These are phyloP conservation scores for Agrotis clavis DNA, from an alignment of 2,888 invertebrate genomes.

Conservation along the genomic window DNA sequence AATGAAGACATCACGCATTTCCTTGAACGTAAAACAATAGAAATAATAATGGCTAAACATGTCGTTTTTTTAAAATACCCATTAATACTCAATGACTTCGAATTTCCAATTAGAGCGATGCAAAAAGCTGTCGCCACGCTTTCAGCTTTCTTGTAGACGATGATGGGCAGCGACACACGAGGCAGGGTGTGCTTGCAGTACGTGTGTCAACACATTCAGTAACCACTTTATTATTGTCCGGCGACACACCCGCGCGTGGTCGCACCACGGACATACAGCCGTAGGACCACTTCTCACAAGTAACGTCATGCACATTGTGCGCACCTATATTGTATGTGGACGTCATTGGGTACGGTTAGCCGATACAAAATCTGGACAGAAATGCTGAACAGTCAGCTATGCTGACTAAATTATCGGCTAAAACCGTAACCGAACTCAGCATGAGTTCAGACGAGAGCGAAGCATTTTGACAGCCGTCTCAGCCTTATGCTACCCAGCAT, in stretches of 20 bases:
- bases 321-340: no score
- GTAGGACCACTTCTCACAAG: conserved; percentile 12
- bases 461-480: no score
- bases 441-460: no score
- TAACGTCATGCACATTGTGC: no score
- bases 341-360: no score
- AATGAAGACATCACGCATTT: conserved; percentile 18
- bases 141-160: conserved; percentile 16
- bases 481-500: no score
- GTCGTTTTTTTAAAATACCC: not conserved
- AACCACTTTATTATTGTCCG: conserved; percentile 47
- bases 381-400: no score
- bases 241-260: not conserved
- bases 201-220: conserved; percentile 24
- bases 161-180: not conserved
- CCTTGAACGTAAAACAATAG: not conserved
- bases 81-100: conserved; percentile 15
- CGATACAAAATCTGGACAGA: no score
- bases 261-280: not conserved
- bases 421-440: no score
- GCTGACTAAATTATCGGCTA: no score
- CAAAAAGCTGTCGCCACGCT: conserved; percentile 42
- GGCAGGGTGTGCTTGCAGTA: not conserved
- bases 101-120: conserved; percentile 19
- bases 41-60: not conserved